These are phyloP conservation scores for Dicaeum eximium DNA, from an alignment of 2,113 vertebrate genomes.

Conservation along the genomic window DNA sequence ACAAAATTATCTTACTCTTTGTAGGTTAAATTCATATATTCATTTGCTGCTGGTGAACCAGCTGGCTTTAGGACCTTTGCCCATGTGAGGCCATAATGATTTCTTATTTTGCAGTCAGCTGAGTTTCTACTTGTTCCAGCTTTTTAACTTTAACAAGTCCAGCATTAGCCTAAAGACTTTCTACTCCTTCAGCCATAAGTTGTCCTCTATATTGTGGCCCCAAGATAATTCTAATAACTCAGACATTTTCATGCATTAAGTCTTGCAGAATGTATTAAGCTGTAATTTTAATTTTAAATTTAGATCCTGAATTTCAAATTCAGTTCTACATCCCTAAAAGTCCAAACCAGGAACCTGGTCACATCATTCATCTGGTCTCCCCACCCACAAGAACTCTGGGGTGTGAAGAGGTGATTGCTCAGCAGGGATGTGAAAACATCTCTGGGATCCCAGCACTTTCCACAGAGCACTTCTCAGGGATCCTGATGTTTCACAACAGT, in stretches of 20 bases:
- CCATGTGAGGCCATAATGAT: background rate
- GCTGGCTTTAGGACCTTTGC: background rate
- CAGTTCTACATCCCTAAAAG: background rate
- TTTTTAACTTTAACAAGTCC: background rate
- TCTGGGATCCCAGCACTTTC: background rate
- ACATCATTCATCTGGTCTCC: background rate
- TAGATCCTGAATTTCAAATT: background rate
- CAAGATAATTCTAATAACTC: background rate
- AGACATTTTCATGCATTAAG: background rate
- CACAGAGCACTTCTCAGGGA: background rate
- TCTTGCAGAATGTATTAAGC: background rate
- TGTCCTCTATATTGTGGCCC: background rate
- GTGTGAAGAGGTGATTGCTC: background rate
- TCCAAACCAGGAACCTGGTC: background rate
- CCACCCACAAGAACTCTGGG: background rate
- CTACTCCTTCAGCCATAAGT: background rate
- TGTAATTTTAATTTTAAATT: background rate
- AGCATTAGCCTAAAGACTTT: background rate
- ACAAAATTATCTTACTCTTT: background rate
- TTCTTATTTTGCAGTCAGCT: background rate
- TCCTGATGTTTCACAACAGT: background rate
- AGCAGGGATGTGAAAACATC: accelerated
- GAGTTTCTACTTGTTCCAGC: background rate
- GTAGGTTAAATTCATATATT: background rate
- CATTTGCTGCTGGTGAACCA: background rate